Evolutionary conservation across 2,113 vertebrate species (phyloP).

Genomic region (Condylura cristata): DNA sequence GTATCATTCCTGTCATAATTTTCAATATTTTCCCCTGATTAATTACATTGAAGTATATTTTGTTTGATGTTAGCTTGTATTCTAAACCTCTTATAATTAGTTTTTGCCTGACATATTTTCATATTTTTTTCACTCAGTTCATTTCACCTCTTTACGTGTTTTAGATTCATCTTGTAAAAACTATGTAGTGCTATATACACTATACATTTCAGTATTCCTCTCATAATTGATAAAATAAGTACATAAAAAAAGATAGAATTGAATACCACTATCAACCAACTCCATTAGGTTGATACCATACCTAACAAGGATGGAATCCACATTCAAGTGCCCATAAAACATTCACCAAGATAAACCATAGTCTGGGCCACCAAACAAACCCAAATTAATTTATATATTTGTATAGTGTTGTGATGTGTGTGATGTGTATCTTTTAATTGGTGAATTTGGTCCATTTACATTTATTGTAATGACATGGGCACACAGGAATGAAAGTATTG

Average conservation of each 20-base stretch:
- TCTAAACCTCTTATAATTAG: neutral
- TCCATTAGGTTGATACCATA: neutral
- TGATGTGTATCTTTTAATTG: neutral
- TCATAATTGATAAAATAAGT: neutral
- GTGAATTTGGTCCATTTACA: neutral
- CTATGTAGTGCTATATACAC: neutral
- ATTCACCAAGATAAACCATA: neutral
- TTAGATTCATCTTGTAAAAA: neutral
- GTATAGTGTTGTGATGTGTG: neutral
- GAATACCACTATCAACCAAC: neutral
- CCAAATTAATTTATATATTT: neutral
- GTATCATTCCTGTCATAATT: neutral
- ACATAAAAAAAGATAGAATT: neutral
- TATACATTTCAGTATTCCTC: neutral
- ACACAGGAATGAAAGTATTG: neutral
- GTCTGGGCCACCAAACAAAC: neutral
- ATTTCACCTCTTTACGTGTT: conserved; percentile 1
- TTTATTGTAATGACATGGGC: neutral
- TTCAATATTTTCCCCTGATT: neutral
- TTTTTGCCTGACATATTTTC: conserved; percentile 8
- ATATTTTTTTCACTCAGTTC: conserved; percentile 22
- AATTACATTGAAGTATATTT: conserved; percentile 3
- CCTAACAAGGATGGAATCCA: neutral
- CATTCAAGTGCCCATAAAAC: neutral
- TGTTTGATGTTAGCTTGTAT: neutral